Base-by-base conservation (phyloP, 2,888 invertebrate genomes). In the Brenthis hecate region DNA sequence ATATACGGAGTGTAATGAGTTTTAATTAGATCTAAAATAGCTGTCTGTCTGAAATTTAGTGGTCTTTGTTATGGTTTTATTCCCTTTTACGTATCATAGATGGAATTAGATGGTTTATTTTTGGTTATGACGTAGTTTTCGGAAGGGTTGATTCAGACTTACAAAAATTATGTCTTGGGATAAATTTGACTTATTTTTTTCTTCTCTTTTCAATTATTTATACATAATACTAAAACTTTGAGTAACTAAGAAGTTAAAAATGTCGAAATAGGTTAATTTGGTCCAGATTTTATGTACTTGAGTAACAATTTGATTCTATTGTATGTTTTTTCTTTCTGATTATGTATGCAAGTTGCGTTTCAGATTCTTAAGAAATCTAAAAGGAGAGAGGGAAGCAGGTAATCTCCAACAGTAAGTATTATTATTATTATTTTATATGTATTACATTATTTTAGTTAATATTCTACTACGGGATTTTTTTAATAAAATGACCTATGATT, bases 1-100 rank as follows among this genome's bases (percentile, higher is more conserved):
- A 79, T 78, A 77, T 79, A 79, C 79, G 81, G 77, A 76, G 75
- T 76, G 81, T 83, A 83, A 82, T 85, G 79, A 80, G 80, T 79
- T 84, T 85, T 86, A 86, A 88, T 86, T 86, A 77, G 75, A 78
- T 77, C 75, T 78, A 74, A 77, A 77, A 78, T 77, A 67, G 28
- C 77, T 80, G 81, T 81, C 76, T 70, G 75, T 64, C 66, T 73
- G 69, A 75, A 78, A 74, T 75, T 78, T 77, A 76, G 65, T 67
- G 69, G 65, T 73, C 76, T 80, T 80, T 81, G 79, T 77, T 75
- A 60, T 69, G 51, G 14, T 51, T 66, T 23, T 65, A 28, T 48
- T 43, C 16, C 65, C 56, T 63, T 66, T 65, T 71, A 58, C 43
- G 70, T 67, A 36, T 47, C 36, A 43, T 43, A 23, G 36, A 61